These are phyloP conservation scores for Sarcophilus harrisii DNA, from an alignment of 2,797 vertebrate genomes.

Conservation along the genomic window DNA sequence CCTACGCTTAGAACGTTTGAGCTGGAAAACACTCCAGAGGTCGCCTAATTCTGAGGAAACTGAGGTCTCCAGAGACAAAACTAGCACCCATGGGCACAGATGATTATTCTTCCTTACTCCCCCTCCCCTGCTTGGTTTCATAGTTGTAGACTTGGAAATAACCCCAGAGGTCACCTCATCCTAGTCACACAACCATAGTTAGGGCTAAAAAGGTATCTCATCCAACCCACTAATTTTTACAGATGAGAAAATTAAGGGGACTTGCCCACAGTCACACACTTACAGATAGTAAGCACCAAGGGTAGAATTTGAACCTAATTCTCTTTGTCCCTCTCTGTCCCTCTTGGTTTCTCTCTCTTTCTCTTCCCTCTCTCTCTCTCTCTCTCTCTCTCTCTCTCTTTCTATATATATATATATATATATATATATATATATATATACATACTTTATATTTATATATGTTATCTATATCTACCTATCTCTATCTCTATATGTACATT, in stretches of 20 bases:
- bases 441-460: no score
- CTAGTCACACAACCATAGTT: neutral
- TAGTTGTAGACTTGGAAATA: neutral
- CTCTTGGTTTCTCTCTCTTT: no score
- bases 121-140: neutral
- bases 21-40: neutral
- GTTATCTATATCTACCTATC: no score
- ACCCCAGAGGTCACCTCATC: neutral
- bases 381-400: no score
- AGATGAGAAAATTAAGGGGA: neutral
- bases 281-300: neutral
- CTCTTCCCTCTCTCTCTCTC: no score
- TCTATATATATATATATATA: no score
- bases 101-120: neutral
- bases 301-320: neutral
- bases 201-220: neutral
- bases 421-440: no score
- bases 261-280: neutral
- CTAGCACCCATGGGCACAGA: neutral
- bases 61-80: neutral
- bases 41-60: neutral
- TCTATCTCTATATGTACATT: no score
- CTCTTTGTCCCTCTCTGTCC: neutral
- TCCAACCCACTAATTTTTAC: neutral
- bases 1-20: neutral